Conservation (phyloP, 2,113 vertebrate species). For the Melanostigma gelatinosum region DNA sequence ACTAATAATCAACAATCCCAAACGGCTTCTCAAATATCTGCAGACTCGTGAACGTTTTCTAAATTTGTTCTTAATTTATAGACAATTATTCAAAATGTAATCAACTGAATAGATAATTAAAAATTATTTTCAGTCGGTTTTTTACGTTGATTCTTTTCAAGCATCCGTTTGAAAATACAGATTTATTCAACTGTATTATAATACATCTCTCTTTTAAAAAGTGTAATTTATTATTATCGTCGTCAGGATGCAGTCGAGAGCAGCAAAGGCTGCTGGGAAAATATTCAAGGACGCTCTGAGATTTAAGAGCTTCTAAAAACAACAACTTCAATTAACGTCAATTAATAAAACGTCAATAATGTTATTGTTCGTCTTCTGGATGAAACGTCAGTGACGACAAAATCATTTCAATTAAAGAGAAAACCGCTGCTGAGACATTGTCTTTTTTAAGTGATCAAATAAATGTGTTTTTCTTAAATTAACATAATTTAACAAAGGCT, state of each 20-base stretch:
- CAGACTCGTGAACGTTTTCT: neutral
- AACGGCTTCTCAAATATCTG: neutral
- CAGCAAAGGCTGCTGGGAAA: neutral
- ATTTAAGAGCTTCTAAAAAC: neutral
- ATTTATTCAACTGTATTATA: no score
- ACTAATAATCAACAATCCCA: neutral
- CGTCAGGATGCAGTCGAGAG: no score
- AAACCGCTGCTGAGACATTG: neutral
- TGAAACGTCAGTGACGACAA: neutral
- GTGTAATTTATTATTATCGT: no score
- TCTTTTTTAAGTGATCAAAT: neutral
- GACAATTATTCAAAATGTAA: neutral
- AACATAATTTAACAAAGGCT: no score
- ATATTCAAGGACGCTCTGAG: neutral
- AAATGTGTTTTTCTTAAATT: neutral
- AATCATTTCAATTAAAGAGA: neutral
- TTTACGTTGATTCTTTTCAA: neutral
- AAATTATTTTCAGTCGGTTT: neutral
- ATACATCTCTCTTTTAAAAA: no score
- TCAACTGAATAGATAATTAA: neutral
- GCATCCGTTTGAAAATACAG: no score
- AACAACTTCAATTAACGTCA: no score
- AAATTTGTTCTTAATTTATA: neutral
- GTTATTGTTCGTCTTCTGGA: neutral
- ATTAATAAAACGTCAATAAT: no score